Conservation (phyloP, 35 echinoderm and acorn worm genomes). For the Apostichopus japonicus region DNA sequence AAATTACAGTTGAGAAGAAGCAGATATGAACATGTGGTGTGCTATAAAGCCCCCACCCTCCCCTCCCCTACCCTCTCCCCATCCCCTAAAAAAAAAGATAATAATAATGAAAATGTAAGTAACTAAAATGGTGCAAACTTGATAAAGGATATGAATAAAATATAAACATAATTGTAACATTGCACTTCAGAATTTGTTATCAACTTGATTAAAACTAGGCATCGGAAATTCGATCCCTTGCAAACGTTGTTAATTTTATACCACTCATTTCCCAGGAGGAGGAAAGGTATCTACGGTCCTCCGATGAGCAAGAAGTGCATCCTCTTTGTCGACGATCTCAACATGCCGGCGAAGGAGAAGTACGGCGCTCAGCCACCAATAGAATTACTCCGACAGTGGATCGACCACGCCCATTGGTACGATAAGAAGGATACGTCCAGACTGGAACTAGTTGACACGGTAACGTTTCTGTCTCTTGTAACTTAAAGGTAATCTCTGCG, state of each 20-base stretch:
- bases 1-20: too few relatives aligned
- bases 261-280: constrained; percentile 55
- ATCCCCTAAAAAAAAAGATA: too few relatives aligned
- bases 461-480: constrained; percentile 45
- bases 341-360: constrained; percentile 94
- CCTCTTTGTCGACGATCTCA: constrained; percentile 27
- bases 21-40: too few relatives aligned
- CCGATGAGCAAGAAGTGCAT: constrained; percentile 98
- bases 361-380: constrained; percentile 99
- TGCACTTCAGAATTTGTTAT: too few relatives aligned
- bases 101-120: neutral
- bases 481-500: too few relatives aligned
- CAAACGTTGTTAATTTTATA: too few relatives aligned
- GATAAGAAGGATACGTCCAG: constrained; percentile 98
- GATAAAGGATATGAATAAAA: neutral
- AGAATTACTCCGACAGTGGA: constrained; percentile 87
- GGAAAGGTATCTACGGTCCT: constrained; percentile 94
- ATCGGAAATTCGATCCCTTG: too few relatives aligned
- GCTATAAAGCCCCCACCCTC: too few relatives aligned
- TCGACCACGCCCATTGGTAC: constrained; percentile 95
- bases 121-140: neutral
- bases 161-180: too few relatives aligned
- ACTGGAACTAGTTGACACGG: constrained; percentile 80
- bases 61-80: too few relatives aligned
- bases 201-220: too few relatives aligned